These are phyloP conservation scores for Cynopterus sphinx DNA, from an alignment of 2,797 vertebrate genomes.

Conservation along the genomic window DNA sequence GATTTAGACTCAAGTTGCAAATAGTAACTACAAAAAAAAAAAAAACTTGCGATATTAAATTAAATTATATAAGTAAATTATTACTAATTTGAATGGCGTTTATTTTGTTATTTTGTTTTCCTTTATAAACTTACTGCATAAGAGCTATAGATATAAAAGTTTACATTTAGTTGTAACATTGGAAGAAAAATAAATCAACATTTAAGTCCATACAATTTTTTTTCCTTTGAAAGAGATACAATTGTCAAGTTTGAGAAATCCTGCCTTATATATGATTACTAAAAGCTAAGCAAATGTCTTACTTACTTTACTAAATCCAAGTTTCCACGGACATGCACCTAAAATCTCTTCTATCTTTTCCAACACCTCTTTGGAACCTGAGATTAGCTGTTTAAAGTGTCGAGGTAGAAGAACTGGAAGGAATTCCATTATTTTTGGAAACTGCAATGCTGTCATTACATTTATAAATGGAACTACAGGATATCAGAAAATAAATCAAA, in stretches of 20 bases:
- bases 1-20: not conserved
- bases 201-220: not conserved
- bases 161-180: slow-evolving; percentile 8
- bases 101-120: not conserved
- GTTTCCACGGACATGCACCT: slow-evolving; percentile 87
- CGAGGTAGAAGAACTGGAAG: slow-evolving; percentile 87
- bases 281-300: not conserved
- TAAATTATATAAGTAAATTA: not conserved
- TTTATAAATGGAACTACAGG: slow-evolving; percentile 83
- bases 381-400: slow-evolving; percentile 83
- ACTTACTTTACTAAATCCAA: slow-evolving; percentile 87
- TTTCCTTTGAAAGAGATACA: slow-evolving; percentile 3
- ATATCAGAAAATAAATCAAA: slow-evolving; percentile 41
- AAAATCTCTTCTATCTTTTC: slow-evolving; percentile 85
- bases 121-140: not conserved
- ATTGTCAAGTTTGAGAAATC: not conserved
- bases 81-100: not conserved
- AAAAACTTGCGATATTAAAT: not conserved
- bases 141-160: not conserved
- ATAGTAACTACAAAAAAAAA: not conserved
- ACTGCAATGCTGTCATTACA: slow-evolving; percentile 79
- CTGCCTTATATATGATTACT: not conserved
- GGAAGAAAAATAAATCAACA: not conserved
- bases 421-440: slow-evolving; percentile 86
- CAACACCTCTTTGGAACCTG: slow-evolving; percentile 47